Conservation (phyloP, 2,113 vertebrate species). For the Dinomys branickii region DNA sequence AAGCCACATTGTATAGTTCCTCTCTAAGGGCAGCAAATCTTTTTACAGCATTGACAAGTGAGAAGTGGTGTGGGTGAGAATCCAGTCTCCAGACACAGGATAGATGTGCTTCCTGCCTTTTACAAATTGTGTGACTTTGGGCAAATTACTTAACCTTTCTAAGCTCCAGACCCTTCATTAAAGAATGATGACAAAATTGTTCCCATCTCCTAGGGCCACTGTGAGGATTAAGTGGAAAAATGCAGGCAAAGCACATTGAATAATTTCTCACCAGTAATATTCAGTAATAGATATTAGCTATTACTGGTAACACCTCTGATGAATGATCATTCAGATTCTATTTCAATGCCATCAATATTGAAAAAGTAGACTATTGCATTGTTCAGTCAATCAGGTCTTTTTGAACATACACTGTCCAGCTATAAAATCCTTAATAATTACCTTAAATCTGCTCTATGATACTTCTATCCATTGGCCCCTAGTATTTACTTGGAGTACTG, state of each 20-base stretch:
- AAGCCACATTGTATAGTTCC: not conserved
- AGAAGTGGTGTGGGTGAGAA: not conserved
- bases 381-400: not conserved
- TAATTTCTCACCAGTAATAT: conserved; percentile 45
- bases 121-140: conserved; percentile 51
- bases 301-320: conserved; percentile 39
- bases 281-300: conserved; percentile 57
- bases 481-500: not conserved
- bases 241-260: not conserved
- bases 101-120: conserved; percentile 57
- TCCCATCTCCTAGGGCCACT: not conserved
- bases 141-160: conserved; percentile 61
- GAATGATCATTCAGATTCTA: conserved; percentile 35
- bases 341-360: conserved; percentile 10
- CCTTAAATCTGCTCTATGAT: not conserved
- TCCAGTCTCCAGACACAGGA: conserved; percentile 37
- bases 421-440: not conserved
- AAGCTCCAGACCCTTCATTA: conserved; percentile 11
- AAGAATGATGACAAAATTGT: conserved; percentile 41
- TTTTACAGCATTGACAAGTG: not conserved
- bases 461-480: not conserved
- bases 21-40: conserved; percentile 17
- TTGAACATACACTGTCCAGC: not conserved
- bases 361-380: conserved; percentile 2
- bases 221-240: conserved; percentile 42